Percentiles rank a stretch among this genome's conserved stretches.
phyloP scores from a whole-genome alignment of 2,797 vertebrate genomes.

The Acrossocheilus wenchowensis region DNA sequence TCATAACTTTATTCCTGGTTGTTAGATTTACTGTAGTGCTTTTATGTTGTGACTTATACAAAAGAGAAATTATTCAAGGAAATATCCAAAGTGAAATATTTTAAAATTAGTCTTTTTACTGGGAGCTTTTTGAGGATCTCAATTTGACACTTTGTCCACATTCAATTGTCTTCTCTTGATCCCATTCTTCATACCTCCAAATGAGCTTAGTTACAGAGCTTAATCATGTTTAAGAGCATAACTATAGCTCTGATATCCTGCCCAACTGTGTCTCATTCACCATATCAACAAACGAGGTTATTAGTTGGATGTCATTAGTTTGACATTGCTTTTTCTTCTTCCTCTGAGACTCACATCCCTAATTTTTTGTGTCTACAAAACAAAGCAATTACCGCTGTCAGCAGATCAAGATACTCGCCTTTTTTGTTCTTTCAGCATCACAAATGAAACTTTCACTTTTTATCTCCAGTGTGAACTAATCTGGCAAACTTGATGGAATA shows the following conservation, averaged over 20 bases:
- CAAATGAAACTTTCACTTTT: constrained; percentile 31
- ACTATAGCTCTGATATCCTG: constrained; percentile 45
- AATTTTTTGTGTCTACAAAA: constrained; percentile 46
- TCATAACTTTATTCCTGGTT: not conserved
- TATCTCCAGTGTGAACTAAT: constrained; percentile 25
- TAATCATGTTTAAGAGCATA: constrained; percentile 54
- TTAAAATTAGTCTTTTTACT: not conserved
- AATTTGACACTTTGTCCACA: constrained; percentile 42
- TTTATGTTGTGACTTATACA: not conserved
- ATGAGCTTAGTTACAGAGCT: constrained; percentile 57
- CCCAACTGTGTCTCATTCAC: constrained; percentile 55
- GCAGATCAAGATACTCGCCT: constrained; percentile 28
- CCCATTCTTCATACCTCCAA: constrained; percentile 48
- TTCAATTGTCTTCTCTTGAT: constrained; percentile 36
- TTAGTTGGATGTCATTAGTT: constrained; percentile 56
- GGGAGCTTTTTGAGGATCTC: constrained; percentile 25
- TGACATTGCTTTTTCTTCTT: constrained; percentile 51
- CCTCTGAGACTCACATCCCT: constrained; percentile 30
- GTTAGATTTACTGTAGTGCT: not conserved
- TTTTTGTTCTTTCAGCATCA: constrained; percentile 23
- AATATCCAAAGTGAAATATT: constrained; percentile 9
- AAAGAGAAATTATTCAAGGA: not conserved
- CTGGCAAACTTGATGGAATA: constrained; percentile 49
- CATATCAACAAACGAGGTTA: constrained; percentile 48
- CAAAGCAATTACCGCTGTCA: constrained; percentile 44